Conservation (phyloP, 2,797 vertebrate species). For the Coluber constrictor region DNA sequence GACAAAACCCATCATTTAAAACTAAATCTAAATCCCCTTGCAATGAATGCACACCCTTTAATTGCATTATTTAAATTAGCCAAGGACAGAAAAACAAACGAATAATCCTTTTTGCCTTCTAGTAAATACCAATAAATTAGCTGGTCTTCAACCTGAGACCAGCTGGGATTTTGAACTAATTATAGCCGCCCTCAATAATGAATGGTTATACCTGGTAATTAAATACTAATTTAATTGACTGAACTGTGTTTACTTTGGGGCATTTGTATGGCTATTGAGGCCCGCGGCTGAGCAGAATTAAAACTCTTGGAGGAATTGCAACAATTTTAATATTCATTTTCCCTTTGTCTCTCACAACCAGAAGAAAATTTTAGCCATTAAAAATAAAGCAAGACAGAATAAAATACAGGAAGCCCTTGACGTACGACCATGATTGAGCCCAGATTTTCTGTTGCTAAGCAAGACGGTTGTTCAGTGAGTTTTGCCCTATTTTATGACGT, state of each 20-base stretch:
- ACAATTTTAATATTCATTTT: background rate
- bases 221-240: slow-evolving; percentile 39
- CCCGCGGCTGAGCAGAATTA: background rate
- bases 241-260: slow-evolving; percentile 14
- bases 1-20: slow-evolving; percentile 23
- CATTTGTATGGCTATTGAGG: background rate
- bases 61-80: slow-evolving; percentile 4
- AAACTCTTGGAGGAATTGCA: background rate
- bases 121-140: background rate
- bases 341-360: background rate
- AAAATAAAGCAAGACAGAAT: background rate
- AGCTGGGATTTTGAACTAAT: slow-evolving; percentile 5
- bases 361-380: background rate
- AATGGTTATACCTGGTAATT: slow-evolving; percentile 6
- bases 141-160: background rate
- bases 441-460: background rate
- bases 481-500: background rate
- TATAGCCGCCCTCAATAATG: slow-evolving; percentile 31
- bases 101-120: background rate
- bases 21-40: slow-evolving; percentile 17
- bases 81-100: background rate
- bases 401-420: background rate
- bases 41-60: slow-evolving; percentile 27
- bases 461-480: background rate
- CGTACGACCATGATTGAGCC: too few relatives aligned